Evolutionary conservation across 2,113 vertebrate species (phyloP).

Genomic region (Bucco capensis): DNA sequence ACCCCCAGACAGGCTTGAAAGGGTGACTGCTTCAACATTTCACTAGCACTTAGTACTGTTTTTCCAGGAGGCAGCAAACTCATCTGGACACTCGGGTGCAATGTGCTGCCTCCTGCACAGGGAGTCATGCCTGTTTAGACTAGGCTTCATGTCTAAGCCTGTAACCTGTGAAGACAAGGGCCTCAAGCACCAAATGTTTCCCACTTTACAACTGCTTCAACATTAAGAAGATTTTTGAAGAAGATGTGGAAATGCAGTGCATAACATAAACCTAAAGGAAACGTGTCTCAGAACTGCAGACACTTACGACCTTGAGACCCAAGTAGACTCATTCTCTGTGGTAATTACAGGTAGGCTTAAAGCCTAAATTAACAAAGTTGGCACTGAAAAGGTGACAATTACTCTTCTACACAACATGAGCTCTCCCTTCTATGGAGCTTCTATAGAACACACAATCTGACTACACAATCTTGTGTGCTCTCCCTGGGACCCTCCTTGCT

Average conservation of each 20-base stretch:
- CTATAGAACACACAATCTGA: neutral
- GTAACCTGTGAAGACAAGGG: neutral
- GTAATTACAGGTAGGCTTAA: neutral
- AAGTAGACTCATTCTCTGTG: neutral
- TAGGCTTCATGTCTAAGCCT: neutral
- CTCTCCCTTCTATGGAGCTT: neutral
- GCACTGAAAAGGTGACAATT: neutral
- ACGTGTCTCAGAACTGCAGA: neutral
- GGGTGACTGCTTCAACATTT: neutral
- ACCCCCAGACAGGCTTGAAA: neutral
- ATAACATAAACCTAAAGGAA: neutral
- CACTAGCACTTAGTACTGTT: rapidly evolving
- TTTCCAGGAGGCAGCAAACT: neutral
- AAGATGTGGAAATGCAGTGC: neutral
- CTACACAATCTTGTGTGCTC: neutral
- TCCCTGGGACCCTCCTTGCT: neutral
- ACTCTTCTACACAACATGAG: neutral
- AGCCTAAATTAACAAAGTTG: neutral
- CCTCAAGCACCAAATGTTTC: neutral
- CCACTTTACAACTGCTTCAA: neutral
- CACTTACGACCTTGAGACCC: rapidly evolving
- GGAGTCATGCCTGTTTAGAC: rapidly evolving
- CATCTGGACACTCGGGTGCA: neutral
- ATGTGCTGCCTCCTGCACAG: neutral
- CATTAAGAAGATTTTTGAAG: neutral